Base-by-base conservation (phyloP, 2,113 vertebrate genomes). In the Tapirus terrestris region DNA sequence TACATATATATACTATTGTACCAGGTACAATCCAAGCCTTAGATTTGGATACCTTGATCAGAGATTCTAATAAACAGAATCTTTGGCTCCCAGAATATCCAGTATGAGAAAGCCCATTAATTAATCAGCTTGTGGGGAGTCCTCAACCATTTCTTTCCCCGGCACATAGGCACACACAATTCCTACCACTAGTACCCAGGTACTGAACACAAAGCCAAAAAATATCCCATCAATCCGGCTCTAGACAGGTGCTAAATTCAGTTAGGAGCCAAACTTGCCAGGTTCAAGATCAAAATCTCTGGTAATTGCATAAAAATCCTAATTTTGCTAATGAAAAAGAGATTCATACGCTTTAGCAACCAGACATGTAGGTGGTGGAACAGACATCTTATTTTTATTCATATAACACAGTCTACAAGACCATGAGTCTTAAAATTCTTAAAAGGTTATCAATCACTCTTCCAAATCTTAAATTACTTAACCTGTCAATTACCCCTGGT, bases 251-350 rank as follows among this genome's bases (percentile, higher is more conserved):
- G 36, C 36, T 86, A 81, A 60, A 87, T 81, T 96, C 75, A 92
- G 21, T 53, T 45, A 82, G 60, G 60, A 76, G 82, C 21, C 82
- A 92, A 75, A 65, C 45, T 88, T 65, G 12, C 58, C 18, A 68
- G 43, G 33, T 75, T 86, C 60, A 92, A 16, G 60, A 92, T 82
- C 25, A 81, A 94, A 96, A 51, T 91, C 33, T 58, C 51, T 80
- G 33, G 21, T 27, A 94, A 86, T 3, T 72, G 14, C 14, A 82
- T 18, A 87, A 86, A 91, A 90, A 33, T 18, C 48, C 65, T 43
- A 61, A 51, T 48, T 87, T 68, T 68, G 82, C 48, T 53, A n/a
- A 88, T 61, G 39, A 67, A 87, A 87, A 87, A 76, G 75, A 75
- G 58, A 58, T 68, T 48, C 17, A 87, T 53, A 53, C 61, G 45